Evolutionary conservation across 2,797 vertebrate genomes (phyloP), one percentile per base, ranked within the genome.

Genomic region (Antrozous pallidus): DNA sequence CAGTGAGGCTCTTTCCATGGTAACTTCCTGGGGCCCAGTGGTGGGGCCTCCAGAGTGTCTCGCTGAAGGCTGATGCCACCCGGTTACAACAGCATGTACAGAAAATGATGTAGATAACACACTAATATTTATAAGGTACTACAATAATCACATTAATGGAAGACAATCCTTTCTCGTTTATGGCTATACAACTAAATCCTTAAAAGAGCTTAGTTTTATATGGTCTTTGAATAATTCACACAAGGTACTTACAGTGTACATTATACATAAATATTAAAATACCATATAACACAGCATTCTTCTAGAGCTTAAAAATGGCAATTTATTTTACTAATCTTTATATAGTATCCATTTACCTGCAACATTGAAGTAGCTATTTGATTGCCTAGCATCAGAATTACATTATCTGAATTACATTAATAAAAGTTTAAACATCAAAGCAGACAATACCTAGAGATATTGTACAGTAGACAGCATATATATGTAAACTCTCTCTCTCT

Each of bases 351-450:
- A 89, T 65, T 58, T 69, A 74, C 17, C 40, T 74, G 2, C 14
- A 58, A 8, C 42, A 90, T 42, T 71, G 79, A 82, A 78, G 47
- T n/a, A 31, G 58, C 45, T 36, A 77, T 5, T 45, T 38, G 80
- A 86, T 33, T 88, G 14, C 5, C 28, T 81, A 40, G 24, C 84
- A 63, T 79, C 70, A 67, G 31, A 94, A 85, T 80, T 84, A 61
- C 7, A 90, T 65, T 83, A 61, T 83, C 70, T 71, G 33, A 94
- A 81, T 77, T 84, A 58, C 8, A 90, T 65, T 87, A 61, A 78
- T 77, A 38, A 81, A 91, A 36, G 33, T 47, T 80, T 94, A 91
- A 93, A 85, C 47, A 95, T 67, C 65, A 85, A 82, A 78, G 38
- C 12, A 92, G 24, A 75, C 2, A 2, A 10, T n/a, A 74, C 24